phyloP scores from a whole-genome alignment of 2,113 vertebrate genomes.

The Amblyopsis rosae region DNA sequence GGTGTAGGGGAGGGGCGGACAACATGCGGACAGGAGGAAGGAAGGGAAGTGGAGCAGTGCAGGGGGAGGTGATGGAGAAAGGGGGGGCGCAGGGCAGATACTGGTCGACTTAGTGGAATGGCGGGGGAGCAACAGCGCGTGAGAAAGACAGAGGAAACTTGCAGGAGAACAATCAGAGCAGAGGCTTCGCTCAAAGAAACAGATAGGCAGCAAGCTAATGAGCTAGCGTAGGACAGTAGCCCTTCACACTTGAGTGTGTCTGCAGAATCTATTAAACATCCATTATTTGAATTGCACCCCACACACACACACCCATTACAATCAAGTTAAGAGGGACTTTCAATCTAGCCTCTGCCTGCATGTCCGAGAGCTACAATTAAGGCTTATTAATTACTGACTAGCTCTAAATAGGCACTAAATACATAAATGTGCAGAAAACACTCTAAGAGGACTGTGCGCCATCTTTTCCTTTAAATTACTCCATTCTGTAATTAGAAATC shows the following conservation, averaged over 20 bases:
- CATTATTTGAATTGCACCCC: constrained; percentile 73
- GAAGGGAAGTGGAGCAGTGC: constrained; percentile 24
- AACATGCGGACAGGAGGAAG: constrained; percentile 40
- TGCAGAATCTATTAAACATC: constrained; percentile 72
- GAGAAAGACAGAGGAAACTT: constrained; percentile 5
- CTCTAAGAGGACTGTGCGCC: constrained; percentile 38
- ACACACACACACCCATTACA: constrained; percentile 33
- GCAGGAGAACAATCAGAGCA: constrained; percentile 24
- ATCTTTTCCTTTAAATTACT: constrained; percentile 17
- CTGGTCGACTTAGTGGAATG: constrained; percentile 23
- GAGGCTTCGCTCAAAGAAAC: constrained; percentile 20
- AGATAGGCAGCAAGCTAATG: constrained; percentile 8
- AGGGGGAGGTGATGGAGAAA: constrained; percentile 5
- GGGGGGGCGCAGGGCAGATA: constrained; percentile 39
- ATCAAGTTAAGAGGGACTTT: constrained; percentile 70
- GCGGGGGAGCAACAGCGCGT: constrained; percentile 32
- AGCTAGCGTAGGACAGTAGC: constrained; percentile 39
- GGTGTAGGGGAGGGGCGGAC: background rate
- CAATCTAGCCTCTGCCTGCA: constrained; percentile 62
- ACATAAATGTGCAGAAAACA: constrained; percentile 67
- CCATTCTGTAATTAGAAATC: constrained; percentile 43
- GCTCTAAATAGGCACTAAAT: constrained; percentile 74
- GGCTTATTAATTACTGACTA: constrained; percentile 69
- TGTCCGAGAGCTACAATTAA: constrained; percentile 71
- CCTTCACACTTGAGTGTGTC: constrained; percentile 68